Percentiles rank a stretch among this genome's conserved stretches.
phyloP scores from a whole-genome alignment of 2,113 vertebrate genomes.

The Bostrychus sinensis region DNA sequence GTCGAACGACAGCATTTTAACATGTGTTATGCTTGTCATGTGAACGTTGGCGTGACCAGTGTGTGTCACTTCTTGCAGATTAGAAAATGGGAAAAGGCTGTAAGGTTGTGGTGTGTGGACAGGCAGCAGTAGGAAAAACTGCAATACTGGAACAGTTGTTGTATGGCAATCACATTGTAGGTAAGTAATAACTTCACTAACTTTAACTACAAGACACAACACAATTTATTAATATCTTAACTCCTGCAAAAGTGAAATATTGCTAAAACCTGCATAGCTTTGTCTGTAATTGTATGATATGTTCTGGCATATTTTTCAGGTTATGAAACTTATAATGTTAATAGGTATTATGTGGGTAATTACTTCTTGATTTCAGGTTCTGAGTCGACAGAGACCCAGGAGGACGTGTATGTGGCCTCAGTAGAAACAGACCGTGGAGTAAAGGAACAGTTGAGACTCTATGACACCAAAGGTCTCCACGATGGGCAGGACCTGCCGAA shows the following conservation, averaged over 20 bases:
- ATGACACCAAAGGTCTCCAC: conserved; percentile 89
- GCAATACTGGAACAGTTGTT: conserved; percentile 93
- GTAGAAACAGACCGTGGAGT: conserved; percentile 92
- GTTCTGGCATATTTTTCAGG: neutral
- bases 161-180: conserved; percentile 87
- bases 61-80: conserved; percentile 24
- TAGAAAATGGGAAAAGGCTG: conserved; percentile 91
- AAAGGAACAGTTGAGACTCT: conserved; percentile 92
- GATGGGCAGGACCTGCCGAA: conserved; percentile 88
- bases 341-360: too few species aligned
- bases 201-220: neutral
- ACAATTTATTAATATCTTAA: neutral
- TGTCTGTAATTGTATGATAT: neutral
- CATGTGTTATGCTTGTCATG: accelerated
- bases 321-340: neutral
- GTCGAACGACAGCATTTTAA: too few species aligned
- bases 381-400: conserved; percentile 85
- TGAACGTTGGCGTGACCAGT: neutral
- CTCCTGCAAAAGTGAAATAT: too few species aligned
- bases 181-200: conserved; percentile 75
- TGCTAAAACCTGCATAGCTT: too few species aligned
- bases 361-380: conserved; percentile 79
- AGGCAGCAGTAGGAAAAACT: conserved; percentile 91
- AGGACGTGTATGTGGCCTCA: conserved; percentile 91
- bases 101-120: conserved; percentile 93